Percentiles rank a stretch among this genome's conserved stretches.
Evolutionary conservation across 2,113 vertebrate genomes (phyloP).

Genomic region (Empidonax alnorum): DNA sequence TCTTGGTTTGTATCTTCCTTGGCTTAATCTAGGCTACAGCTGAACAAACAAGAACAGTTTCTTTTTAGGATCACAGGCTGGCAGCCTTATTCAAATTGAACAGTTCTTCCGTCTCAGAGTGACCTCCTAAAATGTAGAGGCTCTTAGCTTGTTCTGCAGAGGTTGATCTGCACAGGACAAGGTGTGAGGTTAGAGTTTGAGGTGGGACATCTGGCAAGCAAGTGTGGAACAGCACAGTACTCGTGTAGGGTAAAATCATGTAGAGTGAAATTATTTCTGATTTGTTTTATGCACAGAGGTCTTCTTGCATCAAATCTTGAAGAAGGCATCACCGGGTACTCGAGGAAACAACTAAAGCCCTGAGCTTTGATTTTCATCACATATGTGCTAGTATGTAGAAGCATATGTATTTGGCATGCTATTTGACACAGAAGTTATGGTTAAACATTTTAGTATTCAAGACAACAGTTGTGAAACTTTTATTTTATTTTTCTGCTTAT

Average conservation of each 20-base stretch:
- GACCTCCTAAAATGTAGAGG: not conserved
- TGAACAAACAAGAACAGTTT: not conserved
- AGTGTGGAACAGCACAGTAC: not conserved
- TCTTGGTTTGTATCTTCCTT: not conserved
- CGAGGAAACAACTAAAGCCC: not conserved
- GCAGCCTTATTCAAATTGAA: not conserved
- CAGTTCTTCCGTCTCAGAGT: not conserved
- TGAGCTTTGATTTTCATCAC: not conserved
- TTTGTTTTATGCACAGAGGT: not conserved
- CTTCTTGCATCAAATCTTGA: not conserved
- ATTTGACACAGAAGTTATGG: not conserved
- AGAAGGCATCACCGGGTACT: not conserved
- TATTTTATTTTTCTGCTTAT: not conserved
- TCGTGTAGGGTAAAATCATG: not conserved
- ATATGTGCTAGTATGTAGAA: not conserved
- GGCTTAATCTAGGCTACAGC: not conserved
- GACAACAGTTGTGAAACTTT: not conserved
- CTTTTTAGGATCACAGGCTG: not conserved
- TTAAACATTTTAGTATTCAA: not conserved
- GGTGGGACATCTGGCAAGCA: not conserved
- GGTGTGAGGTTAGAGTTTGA: not conserved
- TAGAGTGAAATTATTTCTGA: slow-evolving; percentile 14
- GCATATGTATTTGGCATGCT: not conserved
- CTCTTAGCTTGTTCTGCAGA: not conserved
- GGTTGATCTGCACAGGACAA: not conserved